Evolutionary conservation across 2,797 vertebrate species (phyloP).

Genomic region (Lophotriccus pileatus): DNA sequence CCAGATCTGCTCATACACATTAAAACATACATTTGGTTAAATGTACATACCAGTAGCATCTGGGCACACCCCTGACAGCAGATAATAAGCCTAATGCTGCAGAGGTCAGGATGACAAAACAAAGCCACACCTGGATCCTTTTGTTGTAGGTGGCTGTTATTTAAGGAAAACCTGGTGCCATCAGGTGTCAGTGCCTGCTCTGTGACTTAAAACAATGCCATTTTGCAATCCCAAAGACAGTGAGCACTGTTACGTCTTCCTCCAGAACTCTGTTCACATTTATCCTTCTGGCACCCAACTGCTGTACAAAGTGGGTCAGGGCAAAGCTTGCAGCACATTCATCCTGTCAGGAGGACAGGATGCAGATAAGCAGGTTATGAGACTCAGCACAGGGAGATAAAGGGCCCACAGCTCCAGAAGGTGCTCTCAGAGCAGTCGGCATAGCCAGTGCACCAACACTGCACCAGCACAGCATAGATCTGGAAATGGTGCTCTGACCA

Average conservation of each 20-base stretch:
- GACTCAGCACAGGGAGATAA: conserved; percentile 7
- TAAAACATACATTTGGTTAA: background rate
- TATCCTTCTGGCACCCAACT: background rate
- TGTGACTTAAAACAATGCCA: background rate
- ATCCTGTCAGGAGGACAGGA: conserved; percentile 27
- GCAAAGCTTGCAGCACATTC: conserved; percentile 1
- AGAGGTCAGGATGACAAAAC: background rate
- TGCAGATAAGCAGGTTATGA: conserved; percentile 57
- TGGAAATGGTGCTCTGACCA: rapidly evolving
- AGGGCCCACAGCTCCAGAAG: background rate
- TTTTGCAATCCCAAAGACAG: background rate
- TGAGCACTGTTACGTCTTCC: background rate
- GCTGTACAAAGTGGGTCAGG: conserved; percentile 41
- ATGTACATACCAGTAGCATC: background rate
- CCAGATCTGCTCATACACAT: background rate
- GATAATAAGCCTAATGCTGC: background rate
- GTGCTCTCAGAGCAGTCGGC: background rate
- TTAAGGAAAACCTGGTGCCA: background rate
- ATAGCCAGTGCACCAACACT: background rate
- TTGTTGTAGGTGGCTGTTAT: background rate
- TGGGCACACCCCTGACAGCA: too few species aligned
- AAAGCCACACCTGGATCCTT: background rate
- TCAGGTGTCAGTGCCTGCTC: background rate
- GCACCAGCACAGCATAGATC: rapidly evolving
- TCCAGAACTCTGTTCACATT: background rate